These are phyloP conservation scores for Eumacrocentrus americanus DNA, from an alignment of 2,888 invertebrate genomes.

Conservation along the genomic window DNA sequence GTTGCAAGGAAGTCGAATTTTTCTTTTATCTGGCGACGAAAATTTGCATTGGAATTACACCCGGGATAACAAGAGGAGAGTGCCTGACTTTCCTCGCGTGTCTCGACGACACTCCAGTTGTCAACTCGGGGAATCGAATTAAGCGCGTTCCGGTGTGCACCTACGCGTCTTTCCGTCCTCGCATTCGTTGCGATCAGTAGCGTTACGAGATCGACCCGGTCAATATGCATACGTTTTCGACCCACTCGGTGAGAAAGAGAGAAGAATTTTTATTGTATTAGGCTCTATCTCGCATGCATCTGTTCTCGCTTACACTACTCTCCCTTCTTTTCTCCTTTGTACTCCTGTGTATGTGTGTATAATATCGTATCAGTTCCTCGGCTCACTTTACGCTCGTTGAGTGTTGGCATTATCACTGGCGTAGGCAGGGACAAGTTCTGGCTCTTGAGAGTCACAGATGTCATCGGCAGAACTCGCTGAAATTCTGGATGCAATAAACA, in stretches of 20 bases:
- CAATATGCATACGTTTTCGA: slow-evolving; percentile 57
- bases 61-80: slow-evolving; percentile 26
- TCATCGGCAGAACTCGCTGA: neutral
- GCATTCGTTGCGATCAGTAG: slow-evolving; percentile 44
- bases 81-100: slow-evolving; percentile 16
- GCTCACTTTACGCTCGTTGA: slow-evolving; percentile 43
- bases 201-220: slow-evolving; percentile 54
- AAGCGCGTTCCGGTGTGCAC: slow-evolving; percentile 44
- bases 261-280: slow-evolving; percentile 57
- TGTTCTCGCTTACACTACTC: slow-evolving; percentile 17
- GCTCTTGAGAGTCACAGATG: neutral
- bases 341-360: no score
- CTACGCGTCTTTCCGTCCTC: slow-evolving; percentile 39
- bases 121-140: slow-evolving; percentile 42
- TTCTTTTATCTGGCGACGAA: slow-evolving; percentile 15
- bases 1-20: slow-evolving; percentile 18
- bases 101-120: neutral
- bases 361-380: slow-evolving; percentile 30
- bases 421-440: slow-evolving; percentile 44
- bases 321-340: slow-evolving; percentile 38
- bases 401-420: slow-evolving; percentile 45
- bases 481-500: no score
- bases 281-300: slow-evolving; percentile 37
- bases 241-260: slow-evolving; percentile 46
- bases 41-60: slow-evolving; percentile 37